Base-by-base conservation (phyloP, 2,797 vertebrate species). In the Urocyon cinereoargenteus region DNA sequence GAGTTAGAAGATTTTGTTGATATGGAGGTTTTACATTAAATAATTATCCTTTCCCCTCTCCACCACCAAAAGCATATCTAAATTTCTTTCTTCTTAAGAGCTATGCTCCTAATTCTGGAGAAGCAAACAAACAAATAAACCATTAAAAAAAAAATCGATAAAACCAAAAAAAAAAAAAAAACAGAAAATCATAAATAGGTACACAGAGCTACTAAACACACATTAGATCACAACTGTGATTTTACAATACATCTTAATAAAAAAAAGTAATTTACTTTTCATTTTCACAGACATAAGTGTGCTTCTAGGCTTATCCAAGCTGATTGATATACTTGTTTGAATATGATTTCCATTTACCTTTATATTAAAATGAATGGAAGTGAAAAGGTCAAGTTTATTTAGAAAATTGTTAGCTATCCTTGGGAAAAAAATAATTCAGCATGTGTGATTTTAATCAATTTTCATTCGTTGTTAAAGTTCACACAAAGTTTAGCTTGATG, bases 401-500 rank as follows among this genome's bases (percentile, higher is more conserved):
- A 97, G 93, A 97, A 85, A 97, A 97, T 95, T 91, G 11, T 83
- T 95, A 57, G 31, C 83, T 94, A 85, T 97, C 55, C 40, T 92
- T 85, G 85, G 81, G 86, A 84, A 90, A 96, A 96, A 94, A 94
- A 94, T 90, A 96, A 94, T 96, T 97, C 73, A 85, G 59, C 75
- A 51, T 84, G 73, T 92, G 34, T 86, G 90, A 94, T 95, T 97
- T 97, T 98, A 98, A 97, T 97, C 97, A 98, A 95, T 96, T 97
- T 97, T 95, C 72, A 92, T 96, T 97, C 51, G 62, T 97, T 97
- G 96, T 95, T 97, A 89, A 98, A 96, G 91, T 97, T 96, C 97
- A 96, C 61, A 84, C 18, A 87, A 96, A 97, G 91, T 97, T 96
- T 95, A 97, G 53, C 59, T 86, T 88, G n/a, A 81, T 94, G 55